Conservation (phyloP, 2,888 invertebrate species). For the Metacarcinus magister region DNA sequence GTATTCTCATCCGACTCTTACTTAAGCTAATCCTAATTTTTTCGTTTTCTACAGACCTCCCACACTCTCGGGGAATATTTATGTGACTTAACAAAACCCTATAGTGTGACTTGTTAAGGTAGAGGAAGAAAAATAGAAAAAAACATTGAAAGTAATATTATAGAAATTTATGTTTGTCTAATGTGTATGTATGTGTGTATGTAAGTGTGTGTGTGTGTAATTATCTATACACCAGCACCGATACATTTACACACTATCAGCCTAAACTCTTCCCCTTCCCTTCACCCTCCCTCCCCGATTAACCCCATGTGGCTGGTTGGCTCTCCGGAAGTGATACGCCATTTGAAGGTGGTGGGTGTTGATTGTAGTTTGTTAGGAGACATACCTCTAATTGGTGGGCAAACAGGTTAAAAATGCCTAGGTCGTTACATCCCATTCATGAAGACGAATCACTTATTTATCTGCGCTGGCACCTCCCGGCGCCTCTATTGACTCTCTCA, state of each 20-base stretch:
- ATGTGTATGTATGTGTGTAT: constrained; percentile 59
- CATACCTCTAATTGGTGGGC: constrained; percentile 61
- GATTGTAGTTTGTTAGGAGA: constrained; percentile 14
- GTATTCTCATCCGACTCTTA: not conserved
- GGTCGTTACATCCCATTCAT: constrained; percentile 67
- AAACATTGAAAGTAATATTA: not conserved
- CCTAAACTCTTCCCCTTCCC: constrained; percentile 11
- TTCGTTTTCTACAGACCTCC: not conserved
- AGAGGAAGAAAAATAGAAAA: not conserved
- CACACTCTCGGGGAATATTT: not conserved
- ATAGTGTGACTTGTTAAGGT: not conserved
- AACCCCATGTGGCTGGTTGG: not conserved
- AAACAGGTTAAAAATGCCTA: not conserved
- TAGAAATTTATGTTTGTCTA: not conserved
- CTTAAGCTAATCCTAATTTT: not conserved
- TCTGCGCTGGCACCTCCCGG: constrained; percentile 61
- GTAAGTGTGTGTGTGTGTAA: constrained; percentile 47
- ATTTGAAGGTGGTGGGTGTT: not conserved
- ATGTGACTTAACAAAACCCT: not conserved
- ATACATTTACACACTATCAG: not conserved
- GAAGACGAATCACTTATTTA: constrained; percentile 67
- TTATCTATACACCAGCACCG: not conserved
- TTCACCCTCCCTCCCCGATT: not conserved
- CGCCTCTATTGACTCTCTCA: constrained; percentile 68
- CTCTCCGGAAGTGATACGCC: not conserved